Base-by-base conservation (phyloP, 2,888 invertebrate species). In the Tetragonisca angustula region DNA sequence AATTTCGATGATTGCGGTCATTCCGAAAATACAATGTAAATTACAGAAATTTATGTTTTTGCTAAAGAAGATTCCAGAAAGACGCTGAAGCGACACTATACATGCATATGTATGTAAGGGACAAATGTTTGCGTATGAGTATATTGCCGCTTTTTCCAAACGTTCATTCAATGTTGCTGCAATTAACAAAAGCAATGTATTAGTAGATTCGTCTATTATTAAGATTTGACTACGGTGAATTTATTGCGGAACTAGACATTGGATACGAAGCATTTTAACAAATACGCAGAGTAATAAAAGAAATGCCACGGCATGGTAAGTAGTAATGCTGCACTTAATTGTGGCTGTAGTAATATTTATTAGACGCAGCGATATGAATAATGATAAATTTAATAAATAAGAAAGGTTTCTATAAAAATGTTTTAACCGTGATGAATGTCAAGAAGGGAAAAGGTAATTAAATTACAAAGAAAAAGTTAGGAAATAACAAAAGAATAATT, bases 221-320 rank as follows among this genome's bases (percentile, higher is more conserved):
- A 43, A 70, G 19, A 36, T 15, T 75, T 24, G 17, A 74, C 70
- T 56, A 36, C 50, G 62, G 59, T 56, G 52, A 72, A 62, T 61
- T 69, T 36, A 5, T 19, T n/a, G 36, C 4, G 68, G 11, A 71
- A 64, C 21, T 70, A 77, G 13, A 54, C 43, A 19, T 54, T 73
- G 24, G 54, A 72, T 24, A 70, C 52, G 59, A 64, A 73, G 61
- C 13, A 32, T 24, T 19, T 61, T 61, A 64, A 70, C 64, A 21
- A 65, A 79, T 72, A 74, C 43, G 32, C 65, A 69, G 61, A 50
- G 49, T 69, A 64, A 50, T 52, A 76, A 83, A 86, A 72, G 75
- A 86, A 74, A 85, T 85, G 70, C 43, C 85, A 69, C 78, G 49
- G 19, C 32, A 68, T 72, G 80, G 71, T 85, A 49, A 87, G 78